These are phyloP conservation scores for Vanessa tameamea DNA, from an alignment of 1,140 invertebrate genomes.

Conservation along the genomic window DNA sequence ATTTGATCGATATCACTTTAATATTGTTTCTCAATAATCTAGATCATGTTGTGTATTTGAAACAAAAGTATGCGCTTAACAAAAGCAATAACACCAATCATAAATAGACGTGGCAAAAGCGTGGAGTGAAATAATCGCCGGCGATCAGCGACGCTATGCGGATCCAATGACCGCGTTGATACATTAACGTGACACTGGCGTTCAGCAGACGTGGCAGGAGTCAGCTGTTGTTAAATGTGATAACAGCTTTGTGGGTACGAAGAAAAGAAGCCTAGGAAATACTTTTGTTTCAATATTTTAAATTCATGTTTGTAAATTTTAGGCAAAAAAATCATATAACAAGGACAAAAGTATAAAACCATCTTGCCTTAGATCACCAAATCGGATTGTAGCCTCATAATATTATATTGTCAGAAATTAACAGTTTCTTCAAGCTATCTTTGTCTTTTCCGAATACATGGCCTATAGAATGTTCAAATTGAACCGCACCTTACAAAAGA, in stretches of 20 bases:
- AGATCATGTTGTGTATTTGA: neutral
- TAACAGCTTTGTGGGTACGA: slow-evolving; percentile 17
- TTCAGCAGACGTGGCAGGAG: neutral
- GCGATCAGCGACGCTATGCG: slow-evolving; percentile 14
- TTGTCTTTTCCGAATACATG: too few species aligned
- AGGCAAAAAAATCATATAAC: too few species aligned
- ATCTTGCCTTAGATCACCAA: too few species aligned
- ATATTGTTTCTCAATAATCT: too few species aligned
- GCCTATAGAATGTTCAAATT: too few species aligned
- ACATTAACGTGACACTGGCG: slow-evolving; percentile 14
- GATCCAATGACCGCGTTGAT: slow-evolving; percentile 19
- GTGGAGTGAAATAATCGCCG: slow-evolving; percentile 16
- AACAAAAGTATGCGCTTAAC: neutral
- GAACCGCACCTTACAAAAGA: too few species aligned
- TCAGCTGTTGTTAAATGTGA: slow-evolving; percentile 15
- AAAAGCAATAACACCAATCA: slow-evolving; percentile 7
- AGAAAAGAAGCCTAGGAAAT: neutral
- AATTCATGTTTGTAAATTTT: neutral
- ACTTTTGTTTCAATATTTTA: too few species aligned
- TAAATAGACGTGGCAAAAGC: neutral
- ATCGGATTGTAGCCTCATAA: too few species aligned
- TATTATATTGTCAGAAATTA: too few species aligned
- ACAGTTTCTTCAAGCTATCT: too few species aligned
- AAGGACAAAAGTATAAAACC: too few species aligned
- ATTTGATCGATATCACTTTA: too few species aligned